Evolutionary conservation across 1,140 invertebrate genomes (phyloP).

Genomic region (Teleogryllus occipitalis): DNA sequence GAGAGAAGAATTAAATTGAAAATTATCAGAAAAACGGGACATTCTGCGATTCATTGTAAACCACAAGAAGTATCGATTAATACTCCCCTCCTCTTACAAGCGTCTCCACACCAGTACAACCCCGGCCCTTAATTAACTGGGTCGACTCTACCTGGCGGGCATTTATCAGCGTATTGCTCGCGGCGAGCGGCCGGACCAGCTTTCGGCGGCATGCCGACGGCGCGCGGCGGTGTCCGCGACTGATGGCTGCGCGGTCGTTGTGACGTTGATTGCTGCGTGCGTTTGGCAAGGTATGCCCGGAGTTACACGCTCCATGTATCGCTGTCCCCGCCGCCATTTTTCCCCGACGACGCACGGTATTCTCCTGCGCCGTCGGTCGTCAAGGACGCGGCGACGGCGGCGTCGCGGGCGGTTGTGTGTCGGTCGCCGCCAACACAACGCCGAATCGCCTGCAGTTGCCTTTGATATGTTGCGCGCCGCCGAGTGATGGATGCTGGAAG

Average conservation of each 20-base stretch:
- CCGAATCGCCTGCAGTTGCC: neutral
- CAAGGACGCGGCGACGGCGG: neutral
- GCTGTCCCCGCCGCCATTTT: neutral
- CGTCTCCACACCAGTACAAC: no score
- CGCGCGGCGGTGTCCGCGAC: neutral
- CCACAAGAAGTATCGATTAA: no score
- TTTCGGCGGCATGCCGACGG: neutral
- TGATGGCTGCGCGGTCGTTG: neutral
- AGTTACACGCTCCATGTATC: slow-evolving; percentile 3
- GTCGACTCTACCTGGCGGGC: neutral
- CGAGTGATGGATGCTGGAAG: neutral
- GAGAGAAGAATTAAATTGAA: neutral
- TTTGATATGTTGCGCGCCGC: neutral
- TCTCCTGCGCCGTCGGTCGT: neutral
- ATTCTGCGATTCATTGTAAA: no score
- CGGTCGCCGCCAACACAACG: neutral
- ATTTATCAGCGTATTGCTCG: neutral
- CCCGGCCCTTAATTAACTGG: no score
- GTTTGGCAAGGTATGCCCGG: neutral
- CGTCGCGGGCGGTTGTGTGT: no score
- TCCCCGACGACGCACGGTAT: neutral
- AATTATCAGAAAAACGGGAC: no score
- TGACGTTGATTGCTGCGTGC: neutral
- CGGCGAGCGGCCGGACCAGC: neutral
- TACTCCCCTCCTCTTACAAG: no score